These are phyloP conservation scores for Drosophila lini DNA, from an alignment of 1,140 invertebrate genomes.

Conservation along the genomic window DNA sequence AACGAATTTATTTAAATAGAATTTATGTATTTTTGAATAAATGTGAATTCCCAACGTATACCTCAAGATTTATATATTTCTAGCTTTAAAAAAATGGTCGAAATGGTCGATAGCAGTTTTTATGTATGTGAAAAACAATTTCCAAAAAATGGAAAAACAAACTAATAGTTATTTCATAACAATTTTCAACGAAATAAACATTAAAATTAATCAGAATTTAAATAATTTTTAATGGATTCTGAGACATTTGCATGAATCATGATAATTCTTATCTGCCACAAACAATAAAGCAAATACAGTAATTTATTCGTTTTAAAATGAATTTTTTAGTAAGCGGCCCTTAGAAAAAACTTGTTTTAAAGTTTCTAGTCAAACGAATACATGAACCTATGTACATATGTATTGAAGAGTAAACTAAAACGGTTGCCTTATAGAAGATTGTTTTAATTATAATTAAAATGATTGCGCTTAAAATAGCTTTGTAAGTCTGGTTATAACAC, in stretches of 20 bases:
- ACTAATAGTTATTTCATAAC: neutral
- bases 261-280: neutral
- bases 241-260: neutral
- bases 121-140: neutral
- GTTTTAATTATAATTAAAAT: too few species aligned
- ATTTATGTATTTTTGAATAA: too few species aligned
- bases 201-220: neutral
- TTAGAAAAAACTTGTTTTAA: neutral
- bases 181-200: neutral
- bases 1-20: too few species aligned
- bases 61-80: neutral
- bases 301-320: neutral
- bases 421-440: neutral
- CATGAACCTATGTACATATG: neutral
- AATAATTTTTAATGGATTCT: neutral
- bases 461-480: neutral
- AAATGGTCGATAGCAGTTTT: too few species aligned
- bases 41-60: neutral
- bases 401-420: neutral
- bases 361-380: neutral
- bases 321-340: neutral
- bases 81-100: neutral
- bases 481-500: neutral
- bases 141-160: neutral
- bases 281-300: neutral